Base-by-base conservation (phyloP, 2,888 invertebrate species). In the Bedellia somnulentella region DNA sequence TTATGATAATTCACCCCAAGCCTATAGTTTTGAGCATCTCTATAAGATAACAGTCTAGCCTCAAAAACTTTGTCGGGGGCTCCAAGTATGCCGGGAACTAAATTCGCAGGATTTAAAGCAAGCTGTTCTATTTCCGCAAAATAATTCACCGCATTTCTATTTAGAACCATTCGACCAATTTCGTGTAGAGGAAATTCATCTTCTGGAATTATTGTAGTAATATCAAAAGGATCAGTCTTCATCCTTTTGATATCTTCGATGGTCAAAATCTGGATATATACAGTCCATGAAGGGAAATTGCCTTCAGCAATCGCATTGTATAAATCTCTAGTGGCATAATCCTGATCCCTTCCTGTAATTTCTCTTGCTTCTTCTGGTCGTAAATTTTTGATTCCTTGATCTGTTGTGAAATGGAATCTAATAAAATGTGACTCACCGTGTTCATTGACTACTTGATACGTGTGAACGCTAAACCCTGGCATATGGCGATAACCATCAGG, bases 391-490 rank as follows among this genome's bases (percentile, higher is more conserved):
- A 94, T 87, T 12, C 89, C 89, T 54, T 92, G 93, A 55, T 93
- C 83, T 8, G 91, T 90, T 78, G 86, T 87, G 49, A 83, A 86
- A 54, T 93, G 93, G 68, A 93, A 94, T 77, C 93, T 93, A 40
- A 89, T 85, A 49, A 86, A 94, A 35, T 85, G 68, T 3, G 79
- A 63, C 27, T 86, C 80, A 1, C 84, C 82, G 5, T 82, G 58
- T 5, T 68, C 75, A 57, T 93, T 94, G 9, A 92, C 80, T 36
- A 93, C 61, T 58, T 93, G 91, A 57, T 86, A 94, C 0, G 93
- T 91, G 53, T 95, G 93, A 0, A 89, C 89, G 4, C 92, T 90
- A 46, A 90, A 94, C 14, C 93, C 94, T 45, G 94, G 89, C 93
- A 95, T 93, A 54, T 86, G 85, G 13, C 93, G 80, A 57, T 83